phyloP scores from a whole-genome alignment of 2,113 vertebrate species.

The Phocoena sinus region DNA sequence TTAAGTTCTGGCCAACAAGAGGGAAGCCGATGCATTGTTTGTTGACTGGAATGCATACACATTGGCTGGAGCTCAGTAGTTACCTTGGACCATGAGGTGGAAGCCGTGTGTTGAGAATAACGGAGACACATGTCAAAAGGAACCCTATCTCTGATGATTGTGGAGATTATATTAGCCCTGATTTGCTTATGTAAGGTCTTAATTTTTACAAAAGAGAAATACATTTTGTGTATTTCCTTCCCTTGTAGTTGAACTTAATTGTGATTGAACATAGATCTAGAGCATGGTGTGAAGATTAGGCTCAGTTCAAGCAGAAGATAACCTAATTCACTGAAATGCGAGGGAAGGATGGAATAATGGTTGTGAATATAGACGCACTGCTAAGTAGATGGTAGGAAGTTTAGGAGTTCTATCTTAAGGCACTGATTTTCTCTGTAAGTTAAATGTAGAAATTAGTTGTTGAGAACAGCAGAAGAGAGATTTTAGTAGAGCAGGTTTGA shows the following conservation, averaged over 20 bases:
- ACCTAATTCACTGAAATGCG: background rate
- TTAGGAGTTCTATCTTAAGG: background rate
- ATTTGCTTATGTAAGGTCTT: background rate
- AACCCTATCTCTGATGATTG: background rate
- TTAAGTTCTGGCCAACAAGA: background rate
- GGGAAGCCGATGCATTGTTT: background rate
- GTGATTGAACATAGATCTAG: background rate
- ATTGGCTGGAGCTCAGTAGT: background rate
- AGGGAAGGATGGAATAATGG: background rate
- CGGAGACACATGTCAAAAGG: background rate
- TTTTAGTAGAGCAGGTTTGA: constrained; percentile 3
- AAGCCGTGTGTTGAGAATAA: background rate
- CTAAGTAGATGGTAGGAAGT: background rate
- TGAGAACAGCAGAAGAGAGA: background rate
- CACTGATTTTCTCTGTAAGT: constrained; percentile 10
- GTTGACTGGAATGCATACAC: background rate
- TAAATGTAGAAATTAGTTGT: background rate
- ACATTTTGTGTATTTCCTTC: background rate
- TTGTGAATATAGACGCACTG: background rate
- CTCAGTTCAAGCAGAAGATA: background rate
- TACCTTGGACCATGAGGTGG: background rate
- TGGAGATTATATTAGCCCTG: background rate
- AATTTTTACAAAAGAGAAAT: constrained; percentile 9
- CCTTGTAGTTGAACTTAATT: background rate
- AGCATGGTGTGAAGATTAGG: background rate